A percentile compares a stretch with the other conserved stretches of the same genome.
phyloP scores from a whole-genome alignment of 2,888 invertebrate genomes.

The Stenchaetothrips biformis region DNA sequence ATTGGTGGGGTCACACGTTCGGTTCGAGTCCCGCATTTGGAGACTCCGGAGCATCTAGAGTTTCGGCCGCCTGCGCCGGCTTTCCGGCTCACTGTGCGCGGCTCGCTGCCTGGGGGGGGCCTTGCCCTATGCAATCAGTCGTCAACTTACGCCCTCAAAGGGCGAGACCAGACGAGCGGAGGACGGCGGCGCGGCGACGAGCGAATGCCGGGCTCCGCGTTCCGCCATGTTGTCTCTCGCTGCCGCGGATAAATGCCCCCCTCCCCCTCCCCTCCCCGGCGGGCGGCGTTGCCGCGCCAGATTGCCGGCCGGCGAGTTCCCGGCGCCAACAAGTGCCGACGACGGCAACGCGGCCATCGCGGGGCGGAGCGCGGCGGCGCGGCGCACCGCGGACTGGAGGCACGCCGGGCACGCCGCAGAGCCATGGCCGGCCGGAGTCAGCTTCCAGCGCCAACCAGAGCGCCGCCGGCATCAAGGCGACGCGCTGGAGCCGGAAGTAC shows the following conservation, averaged over 20 bases:
- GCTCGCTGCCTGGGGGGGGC: background rate
- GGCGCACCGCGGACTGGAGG: background rate
- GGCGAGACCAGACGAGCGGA: background rate
- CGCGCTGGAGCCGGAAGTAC: no score
- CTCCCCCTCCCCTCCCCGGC: background rate
- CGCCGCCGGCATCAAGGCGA: no score
- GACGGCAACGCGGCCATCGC: slow-evolving; percentile 12
- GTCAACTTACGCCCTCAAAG: no score
- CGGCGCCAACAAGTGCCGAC: background rate
- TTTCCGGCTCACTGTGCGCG: background rate
- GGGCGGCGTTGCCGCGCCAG: background rate
- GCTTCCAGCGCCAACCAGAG: no score
- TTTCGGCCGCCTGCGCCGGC: no score
- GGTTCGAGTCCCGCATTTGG: no score
- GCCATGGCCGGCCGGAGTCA: background rate
- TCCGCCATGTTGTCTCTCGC: slow-evolving; percentile 12
- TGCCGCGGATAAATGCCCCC: slow-evolving; percentile 6
- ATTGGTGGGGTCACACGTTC: no score
- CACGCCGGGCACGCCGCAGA: background rate
- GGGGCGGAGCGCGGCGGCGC: background rate
- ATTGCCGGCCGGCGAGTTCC: background rate
- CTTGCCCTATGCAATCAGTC: no score
- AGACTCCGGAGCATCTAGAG: no score
- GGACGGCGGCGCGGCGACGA: background rate
- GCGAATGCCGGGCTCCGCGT: background rate